phyloP scores from a whole-genome alignment of 2,113 vertebrate genomes.

The Cinclus cinclus region DNA sequence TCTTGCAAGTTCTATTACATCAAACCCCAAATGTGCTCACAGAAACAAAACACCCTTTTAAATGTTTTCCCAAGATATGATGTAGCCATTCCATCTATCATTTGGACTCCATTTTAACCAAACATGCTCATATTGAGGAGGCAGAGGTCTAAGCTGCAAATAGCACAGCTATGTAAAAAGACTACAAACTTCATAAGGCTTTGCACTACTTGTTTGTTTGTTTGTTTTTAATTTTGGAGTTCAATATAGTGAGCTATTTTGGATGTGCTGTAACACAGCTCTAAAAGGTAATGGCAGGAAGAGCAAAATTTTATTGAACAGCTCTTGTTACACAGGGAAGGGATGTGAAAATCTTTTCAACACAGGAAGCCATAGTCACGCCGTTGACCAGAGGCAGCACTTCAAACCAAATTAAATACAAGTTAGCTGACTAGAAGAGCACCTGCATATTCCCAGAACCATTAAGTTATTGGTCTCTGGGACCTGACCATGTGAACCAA shows the following conservation, averaged over 20 bases:
- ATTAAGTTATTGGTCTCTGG: background rate
- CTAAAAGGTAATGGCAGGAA: background rate
- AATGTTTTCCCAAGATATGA: constrained; percentile 56
- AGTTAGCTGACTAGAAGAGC: constrained; percentile 18
- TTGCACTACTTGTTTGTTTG: background rate
- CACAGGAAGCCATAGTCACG: constrained; percentile 10
- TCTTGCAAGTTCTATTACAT: constrained; percentile 46
- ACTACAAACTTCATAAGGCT: background rate
- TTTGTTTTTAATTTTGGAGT: background rate
- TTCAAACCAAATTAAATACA: constrained; percentile 50
- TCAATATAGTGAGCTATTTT: background rate
- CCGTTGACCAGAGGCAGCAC: constrained; percentile 13
- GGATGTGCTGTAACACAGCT: background rate
- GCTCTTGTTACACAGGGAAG: constrained; percentile 9
- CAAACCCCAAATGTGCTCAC: constrained; percentile 32
- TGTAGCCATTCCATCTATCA: constrained; percentile 43
- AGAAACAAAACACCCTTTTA: constrained; percentile 41
- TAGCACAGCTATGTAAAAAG: background rate
- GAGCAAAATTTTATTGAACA: background rate
- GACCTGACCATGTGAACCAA: background rate
- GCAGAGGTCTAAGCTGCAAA: background rate
- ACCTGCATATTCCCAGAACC: constrained; percentile 35
- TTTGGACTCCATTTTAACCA: constrained; percentile 9
- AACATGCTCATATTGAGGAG: background rate
- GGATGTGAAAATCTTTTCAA: constrained; percentile 42